Evolutionary conservation across 2,113 vertebrate species (phyloP).

Genomic region (Pseudonaja textilis): DNA sequence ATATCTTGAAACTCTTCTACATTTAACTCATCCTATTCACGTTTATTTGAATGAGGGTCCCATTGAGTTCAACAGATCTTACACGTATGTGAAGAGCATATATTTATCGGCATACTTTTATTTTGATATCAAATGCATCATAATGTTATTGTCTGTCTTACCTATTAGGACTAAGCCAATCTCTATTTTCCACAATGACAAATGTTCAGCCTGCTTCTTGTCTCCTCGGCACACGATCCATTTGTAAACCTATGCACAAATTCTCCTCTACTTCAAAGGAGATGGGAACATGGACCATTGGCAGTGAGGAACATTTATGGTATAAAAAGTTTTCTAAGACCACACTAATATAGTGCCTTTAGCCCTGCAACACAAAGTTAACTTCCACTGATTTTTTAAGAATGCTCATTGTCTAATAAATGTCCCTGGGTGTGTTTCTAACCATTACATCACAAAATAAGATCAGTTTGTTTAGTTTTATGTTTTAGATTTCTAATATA

Average conservation of each 20-base stretch:
- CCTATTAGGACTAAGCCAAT: neutral
- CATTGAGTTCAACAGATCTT: neutral
- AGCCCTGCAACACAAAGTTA: neutral
- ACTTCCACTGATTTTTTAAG: neutral
- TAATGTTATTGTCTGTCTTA: neutral
- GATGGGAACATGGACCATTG: neutral
- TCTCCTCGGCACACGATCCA: neutral
- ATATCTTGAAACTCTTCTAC: neutral
- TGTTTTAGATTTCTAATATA: neutral
- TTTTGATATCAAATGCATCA: neutral
- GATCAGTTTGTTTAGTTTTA: constrained; percentile 25
- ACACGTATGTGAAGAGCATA: neutral
- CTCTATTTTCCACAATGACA: neutral
- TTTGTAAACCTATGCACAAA: neutral
- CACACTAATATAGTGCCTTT: neutral
- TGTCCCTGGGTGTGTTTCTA: neutral
- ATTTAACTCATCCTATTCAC: neutral
- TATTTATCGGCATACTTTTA: neutral
- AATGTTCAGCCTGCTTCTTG: neutral
- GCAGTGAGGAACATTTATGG: neutral
- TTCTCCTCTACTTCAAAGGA: neutral
- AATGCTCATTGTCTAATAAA: neutral
- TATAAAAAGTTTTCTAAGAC: neutral
- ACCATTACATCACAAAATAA: constrained; percentile 11
- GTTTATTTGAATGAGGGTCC: neutral